phyloP scores from a whole-genome alignment of 2,797 vertebrate species.

The Sebastes reedi region DNA sequence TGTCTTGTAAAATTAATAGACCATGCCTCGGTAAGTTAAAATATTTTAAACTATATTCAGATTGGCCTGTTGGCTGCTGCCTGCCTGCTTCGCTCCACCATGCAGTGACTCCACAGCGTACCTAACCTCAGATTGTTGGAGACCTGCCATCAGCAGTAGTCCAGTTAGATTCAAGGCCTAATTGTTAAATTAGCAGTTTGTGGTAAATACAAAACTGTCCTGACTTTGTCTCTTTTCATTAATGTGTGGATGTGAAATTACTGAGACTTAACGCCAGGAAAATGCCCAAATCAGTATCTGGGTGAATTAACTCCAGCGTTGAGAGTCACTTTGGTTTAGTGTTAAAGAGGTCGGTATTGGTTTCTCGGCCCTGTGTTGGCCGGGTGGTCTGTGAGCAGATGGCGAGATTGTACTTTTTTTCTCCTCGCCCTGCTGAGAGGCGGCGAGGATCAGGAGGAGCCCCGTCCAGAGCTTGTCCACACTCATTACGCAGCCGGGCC shows the following conservation, averaged over 20 bases:
- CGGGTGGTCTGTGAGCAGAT: slow-evolving; percentile 62
- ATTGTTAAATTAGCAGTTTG: slow-evolving; percentile 32
- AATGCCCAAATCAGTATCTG: slow-evolving; percentile 35
- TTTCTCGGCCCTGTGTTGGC: slow-evolving; percentile 16
- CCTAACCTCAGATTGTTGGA: slow-evolving; percentile 21
- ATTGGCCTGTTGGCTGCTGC: neutral
- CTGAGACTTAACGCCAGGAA: slow-evolving; percentile 40
- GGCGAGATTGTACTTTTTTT: slow-evolving; percentile 44
- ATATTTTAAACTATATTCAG: neutral
- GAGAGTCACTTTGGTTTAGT: slow-evolving; percentile 31
- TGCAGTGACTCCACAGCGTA: neutral
- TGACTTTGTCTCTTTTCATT: slow-evolving; percentile 41
- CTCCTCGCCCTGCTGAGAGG: slow-evolving; percentile 37
- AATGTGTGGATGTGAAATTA: slow-evolving; percentile 6
- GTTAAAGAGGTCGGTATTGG: neutral
- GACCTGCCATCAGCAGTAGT: neutral
- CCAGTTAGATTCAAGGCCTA: neutral
- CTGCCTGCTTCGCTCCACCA: neutral
- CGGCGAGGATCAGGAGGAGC: slow-evolving; percentile 55
- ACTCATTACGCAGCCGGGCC: slow-evolving; percentile 56
- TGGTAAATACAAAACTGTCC: neutral
- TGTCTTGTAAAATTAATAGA: slow-evolving; percentile 13
- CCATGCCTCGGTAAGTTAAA: neutral
- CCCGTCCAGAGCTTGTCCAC: slow-evolving; percentile 59
- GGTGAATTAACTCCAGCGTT: slow-evolving; percentile 29